A percentile compares a stretch with the other conserved stretches of the same genome.
Evolutionary conservation across 2,888 invertebrate species (phyloP).

Genomic region (Platypus cylindrus): DNA sequence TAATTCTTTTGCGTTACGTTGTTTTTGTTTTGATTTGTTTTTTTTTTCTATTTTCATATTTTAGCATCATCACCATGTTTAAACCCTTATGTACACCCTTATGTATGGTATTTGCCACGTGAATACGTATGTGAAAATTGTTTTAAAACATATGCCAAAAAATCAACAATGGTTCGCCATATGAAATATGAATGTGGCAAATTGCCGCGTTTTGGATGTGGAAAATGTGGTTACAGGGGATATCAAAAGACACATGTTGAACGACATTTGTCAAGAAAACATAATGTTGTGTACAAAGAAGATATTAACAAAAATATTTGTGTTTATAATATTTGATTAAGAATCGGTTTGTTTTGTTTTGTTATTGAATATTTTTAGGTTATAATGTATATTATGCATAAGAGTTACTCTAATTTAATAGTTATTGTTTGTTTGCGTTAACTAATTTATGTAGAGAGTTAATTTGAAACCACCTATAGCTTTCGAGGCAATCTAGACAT

Average conservation of each 20-base stretch:
- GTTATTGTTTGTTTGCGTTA: too few relatives aligned
- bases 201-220: conserved; percentile 27
- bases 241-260: conserved; percentile 28
- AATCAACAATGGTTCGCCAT: conserved; percentile 22
- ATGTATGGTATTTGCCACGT: too few relatives aligned
- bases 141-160: conserved; percentile 20
- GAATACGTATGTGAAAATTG: conserved; percentile 21
- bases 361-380: conserved; percentile 4
- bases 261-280: conserved; percentile 25
- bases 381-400: too few relatives aligned
- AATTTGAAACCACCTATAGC: too few relatives aligned
- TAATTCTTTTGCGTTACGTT: too few relatives aligned
- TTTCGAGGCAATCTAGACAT: too few relatives aligned
- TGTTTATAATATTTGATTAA: conserved; percentile 16
- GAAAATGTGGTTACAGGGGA: conserved; percentile 24
- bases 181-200: conserved; percentile 29
- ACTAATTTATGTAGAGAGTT: too few relatives aligned
- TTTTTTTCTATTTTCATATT: too few relatives aligned
- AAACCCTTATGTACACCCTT: too few relatives aligned
- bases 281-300: conserved; percentile 21
- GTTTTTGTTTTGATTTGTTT: too few relatives aligned
- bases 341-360: conserved; percentile 4
- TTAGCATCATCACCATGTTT: too few relatives aligned
- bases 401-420: too few relatives aligned
- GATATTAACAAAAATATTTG: conserved; percentile 21